These are phyloP conservation scores for Peribatodes rhomboidaria DNA, from an alignment of 2,888 invertebrate species.

Conservation along the genomic window DNA sequence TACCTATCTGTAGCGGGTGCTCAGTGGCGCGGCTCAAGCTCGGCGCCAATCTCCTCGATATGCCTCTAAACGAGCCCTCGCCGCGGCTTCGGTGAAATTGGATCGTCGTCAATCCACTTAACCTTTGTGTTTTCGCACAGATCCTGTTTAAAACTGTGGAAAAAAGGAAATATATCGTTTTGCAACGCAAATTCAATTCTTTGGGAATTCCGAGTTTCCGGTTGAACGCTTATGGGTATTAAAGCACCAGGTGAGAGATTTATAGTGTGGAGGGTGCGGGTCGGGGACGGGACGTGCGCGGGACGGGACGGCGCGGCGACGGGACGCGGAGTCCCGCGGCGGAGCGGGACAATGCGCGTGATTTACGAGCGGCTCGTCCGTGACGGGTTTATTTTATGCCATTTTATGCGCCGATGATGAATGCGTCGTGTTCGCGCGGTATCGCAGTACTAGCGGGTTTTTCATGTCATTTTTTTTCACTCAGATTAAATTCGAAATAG, in stretches of 20 bases:
- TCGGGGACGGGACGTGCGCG: slow-evolving; percentile 1
- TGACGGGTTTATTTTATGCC: slow-evolving; percentile 45
- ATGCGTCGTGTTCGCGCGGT: slow-evolving; percentile 18
- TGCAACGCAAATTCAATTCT: slow-evolving; percentile 39
- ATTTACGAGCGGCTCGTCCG: slow-evolving; percentile 48
- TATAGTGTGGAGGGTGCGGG: slow-evolving; percentile 38
- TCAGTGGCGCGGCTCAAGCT: neutral
- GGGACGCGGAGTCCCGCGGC: neutral
- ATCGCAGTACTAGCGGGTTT: neutral
- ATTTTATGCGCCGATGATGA: slow-evolving; percentile 29
- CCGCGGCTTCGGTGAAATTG: slow-evolving; percentile 9
- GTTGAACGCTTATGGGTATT: slow-evolving; percentile 43
- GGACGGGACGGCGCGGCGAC: slow-evolving; percentile 5
- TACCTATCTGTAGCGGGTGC: too few relatives aligned
- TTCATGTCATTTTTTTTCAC: too few relatives aligned
- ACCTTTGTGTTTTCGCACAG: slow-evolving; percentile 37
- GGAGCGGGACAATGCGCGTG: slow-evolving; percentile 42
- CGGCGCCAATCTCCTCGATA: slow-evolving; percentile 5
- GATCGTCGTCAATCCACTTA: slow-evolving; percentile 32
- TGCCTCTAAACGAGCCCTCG: slow-evolving; percentile 7
- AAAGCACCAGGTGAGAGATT: slow-evolving; percentile 44
- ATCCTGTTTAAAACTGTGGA: slow-evolving; percentile 28
- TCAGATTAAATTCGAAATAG: too few relatives aligned
- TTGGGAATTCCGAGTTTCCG: slow-evolving; percentile 39
- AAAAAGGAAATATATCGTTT: slow-evolving; percentile 31